phyloP scores from a whole-genome alignment of 2,888 invertebrate genomes.

The Heliconius sara region DNA sequence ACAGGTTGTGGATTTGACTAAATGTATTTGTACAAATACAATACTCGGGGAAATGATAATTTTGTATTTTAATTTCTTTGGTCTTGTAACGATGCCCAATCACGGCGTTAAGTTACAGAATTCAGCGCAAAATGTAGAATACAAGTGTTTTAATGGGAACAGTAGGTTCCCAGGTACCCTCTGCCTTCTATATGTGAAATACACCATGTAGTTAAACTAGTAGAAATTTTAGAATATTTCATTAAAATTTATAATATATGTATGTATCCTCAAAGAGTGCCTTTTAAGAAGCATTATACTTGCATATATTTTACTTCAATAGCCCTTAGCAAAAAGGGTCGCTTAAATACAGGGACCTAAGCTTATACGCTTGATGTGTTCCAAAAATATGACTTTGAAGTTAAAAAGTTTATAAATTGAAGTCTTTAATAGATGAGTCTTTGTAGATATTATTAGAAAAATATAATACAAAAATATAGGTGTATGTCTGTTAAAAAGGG shows the following conservation, averaged over 20 bases:
- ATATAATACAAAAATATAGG: not conserved
- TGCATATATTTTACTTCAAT: slow-evolving; percentile 2
- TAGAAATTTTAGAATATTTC: not conserved
- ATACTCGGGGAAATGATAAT: too few species aligned
- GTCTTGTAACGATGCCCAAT: too few species aligned
- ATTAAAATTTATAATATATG: not conserved
- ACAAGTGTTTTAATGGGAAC: too few species aligned
- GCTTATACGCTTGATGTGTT: not conserved
- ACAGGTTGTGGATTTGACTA: too few species aligned
- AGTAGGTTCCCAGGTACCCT: too few species aligned
- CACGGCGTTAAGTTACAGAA: too few species aligned
- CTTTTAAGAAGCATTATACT: slow-evolving; percentile 3
- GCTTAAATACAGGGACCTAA: not conserved
- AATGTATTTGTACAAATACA: too few species aligned
- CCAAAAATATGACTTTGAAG: not conserved
- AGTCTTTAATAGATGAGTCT: not conserved
- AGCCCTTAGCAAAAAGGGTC: slow-evolving; percentile 2
- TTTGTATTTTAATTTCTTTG: too few species aligned
- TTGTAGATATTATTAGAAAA: not conserved
- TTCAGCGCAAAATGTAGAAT: too few species aligned
- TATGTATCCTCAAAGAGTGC: not conserved
- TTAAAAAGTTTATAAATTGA: not conserved
- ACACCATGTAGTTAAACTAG: not conserved
- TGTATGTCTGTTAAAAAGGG: not conserved
- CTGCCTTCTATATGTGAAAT: too few species aligned